Percentiles rank a stretch among this genome's conserved stretches.
Evolutionary conservation across 2,113 vertebrate species (phyloP).

Genomic region (Erpornis zantholeuca): DNA sequence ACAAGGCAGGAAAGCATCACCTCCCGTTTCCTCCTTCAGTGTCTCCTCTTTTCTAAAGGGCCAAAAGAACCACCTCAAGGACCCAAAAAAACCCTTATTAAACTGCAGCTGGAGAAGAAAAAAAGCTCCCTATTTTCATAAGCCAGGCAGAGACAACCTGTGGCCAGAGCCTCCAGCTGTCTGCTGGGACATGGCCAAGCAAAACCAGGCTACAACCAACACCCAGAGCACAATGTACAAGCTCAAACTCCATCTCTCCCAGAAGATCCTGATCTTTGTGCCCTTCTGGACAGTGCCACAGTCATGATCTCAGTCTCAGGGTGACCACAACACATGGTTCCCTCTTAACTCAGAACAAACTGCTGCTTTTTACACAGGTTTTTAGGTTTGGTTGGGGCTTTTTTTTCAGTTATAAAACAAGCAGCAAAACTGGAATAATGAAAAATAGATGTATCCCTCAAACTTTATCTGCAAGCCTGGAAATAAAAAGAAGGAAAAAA

Average conservation of each 20-base stretch:
- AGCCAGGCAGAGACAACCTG: not conserved
- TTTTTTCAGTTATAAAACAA: not conserved
- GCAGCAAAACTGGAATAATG: not conserved
- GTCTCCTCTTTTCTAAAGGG: not conserved
- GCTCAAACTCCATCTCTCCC: not conserved
- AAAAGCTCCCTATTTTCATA: not conserved
- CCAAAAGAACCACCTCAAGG: not conserved
- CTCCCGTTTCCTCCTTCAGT: not conserved
- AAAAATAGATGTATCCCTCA: conserved; percentile 30
- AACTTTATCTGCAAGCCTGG: conserved; percentile 30
- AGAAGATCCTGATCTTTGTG: fast-evolving
- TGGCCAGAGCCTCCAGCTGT: not conserved
- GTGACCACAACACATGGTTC: not conserved
- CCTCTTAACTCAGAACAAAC: not conserved
- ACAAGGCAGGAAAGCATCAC: not conserved
- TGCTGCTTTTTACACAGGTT: not conserved
- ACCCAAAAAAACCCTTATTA: not conserved
- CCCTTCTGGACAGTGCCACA: not conserved
- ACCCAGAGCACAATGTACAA: not conserved
- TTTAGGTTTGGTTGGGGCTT: not conserved
- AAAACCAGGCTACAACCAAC: not conserved
- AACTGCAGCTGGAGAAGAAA: not conserved
- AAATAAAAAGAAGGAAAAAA: not conserved
- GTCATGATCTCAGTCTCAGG: no score
- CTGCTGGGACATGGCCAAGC: not conserved